Base-by-base conservation (phyloP, 1,140 invertebrate species). In the Elymnias hypermnestra region DNA sequence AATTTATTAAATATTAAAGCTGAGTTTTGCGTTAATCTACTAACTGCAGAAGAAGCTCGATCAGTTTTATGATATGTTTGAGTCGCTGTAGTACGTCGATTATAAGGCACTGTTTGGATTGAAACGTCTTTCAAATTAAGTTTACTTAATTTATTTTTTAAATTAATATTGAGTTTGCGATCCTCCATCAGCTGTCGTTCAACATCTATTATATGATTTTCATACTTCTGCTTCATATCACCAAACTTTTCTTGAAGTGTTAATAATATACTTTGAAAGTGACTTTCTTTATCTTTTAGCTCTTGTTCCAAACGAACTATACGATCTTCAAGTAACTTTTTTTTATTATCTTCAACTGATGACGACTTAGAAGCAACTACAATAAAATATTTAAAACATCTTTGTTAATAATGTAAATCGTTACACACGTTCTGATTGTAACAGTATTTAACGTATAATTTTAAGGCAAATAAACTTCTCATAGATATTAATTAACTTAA, bases 141-240 rank as follows among this genome's bases (percentile, higher is more conserved):
- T 29, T 71, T 86, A 52, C 87, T 88, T 10, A 88, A 77, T 64
- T 86, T 87, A 50, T 87, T 88, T 55, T 88, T 89, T 13, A 89
- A 66, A 39, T 88, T 87, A 1, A 76, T 85, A 58, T 89, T 90
- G 26, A 88, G 75, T 71, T 88, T 87, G 28, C 89, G 87, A 19
- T 89, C 82, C 40, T 88, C 89, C 62, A 89, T 78, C 5, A 92
- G 83, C 54, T 92, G 90, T 8, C 89, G 83, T 67, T 94, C 92
- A 0, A 94, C 77, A 35, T 94, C 92, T 15, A 89, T 88, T 22
- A 94, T 92, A 54, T 93, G 92, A 13, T 83, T 89, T 40, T 92
- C 89, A 58, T 94, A 94, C 60, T 93, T 94, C 35, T 89, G 85
- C 66, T 92, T 92, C 86, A 93, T 91, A 26, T 92, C 89, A n/a